Conservation (phyloP, 2,888 invertebrate genomes). For the Pandemis corylana region DNA sequence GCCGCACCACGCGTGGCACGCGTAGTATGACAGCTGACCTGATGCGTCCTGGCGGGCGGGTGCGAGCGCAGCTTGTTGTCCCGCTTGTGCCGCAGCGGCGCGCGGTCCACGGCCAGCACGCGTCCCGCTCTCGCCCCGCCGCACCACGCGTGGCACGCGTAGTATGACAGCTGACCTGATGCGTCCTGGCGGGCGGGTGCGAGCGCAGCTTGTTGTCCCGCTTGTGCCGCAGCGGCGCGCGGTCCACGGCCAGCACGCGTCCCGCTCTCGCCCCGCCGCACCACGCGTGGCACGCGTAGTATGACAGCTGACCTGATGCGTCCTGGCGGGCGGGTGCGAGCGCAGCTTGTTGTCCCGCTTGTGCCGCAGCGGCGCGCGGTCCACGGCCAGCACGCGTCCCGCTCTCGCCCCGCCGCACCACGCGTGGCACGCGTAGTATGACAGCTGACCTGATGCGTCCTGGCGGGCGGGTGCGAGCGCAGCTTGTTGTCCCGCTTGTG, state of each 20-base stretch:
- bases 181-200: slow-evolving; percentile 26
- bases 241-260: slow-evolving; percentile 90
- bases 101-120: slow-evolving; percentile 91
- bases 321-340: slow-evolving; percentile 34
- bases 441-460: slow-evolving; percentile 86
- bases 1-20: slow-evolving; percentile 86
- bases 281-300: slow-evolving; percentile 88
- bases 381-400: slow-evolving; percentile 89
- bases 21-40: slow-evolving; percentile 92
- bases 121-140: slow-evolving; percentile 74
- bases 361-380: slow-evolving; percentile 92
- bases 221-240: slow-evolving; percentile 92
- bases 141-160: slow-evolving; percentile 87
- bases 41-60: slow-evolving; percentile 37
- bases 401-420: slow-evolving; percentile 77
- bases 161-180: slow-evolving; percentile 91
- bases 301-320: slow-evolving; percentile 89
- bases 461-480: slow-evolving; percentile 43
- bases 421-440: slow-evolving; percentile 90
- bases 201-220: slow-evolving; percentile 81
- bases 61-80: slow-evolving; percentile 74
- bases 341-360: slow-evolving; percentile 86
- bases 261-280: slow-evolving; percentile 74
- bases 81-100: slow-evolving; percentile 92
- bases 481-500: slow-evolving; percentile 89